A percentile compares a stretch with the other conserved stretches of the same genome.
Evolutionary conservation across 1,140 invertebrate species (phyloP).

Genomic region (Oryctes rhinoceros): DNA sequence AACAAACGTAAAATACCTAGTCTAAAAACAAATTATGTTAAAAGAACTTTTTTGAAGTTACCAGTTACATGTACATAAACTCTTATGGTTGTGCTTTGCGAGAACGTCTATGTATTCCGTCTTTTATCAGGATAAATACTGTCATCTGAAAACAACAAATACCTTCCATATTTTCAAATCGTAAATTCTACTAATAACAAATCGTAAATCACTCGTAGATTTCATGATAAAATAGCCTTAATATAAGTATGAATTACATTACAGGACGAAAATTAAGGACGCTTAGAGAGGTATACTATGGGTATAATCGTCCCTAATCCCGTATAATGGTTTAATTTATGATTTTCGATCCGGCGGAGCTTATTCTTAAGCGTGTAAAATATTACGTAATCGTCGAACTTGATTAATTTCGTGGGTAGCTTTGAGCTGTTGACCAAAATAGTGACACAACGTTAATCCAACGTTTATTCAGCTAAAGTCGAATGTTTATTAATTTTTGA

Average conservation of each 20-base stretch:
- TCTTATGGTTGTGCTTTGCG: not conserved
- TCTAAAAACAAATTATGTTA: not conserved
- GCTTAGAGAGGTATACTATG: not conserved
- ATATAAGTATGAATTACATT: not conserved
- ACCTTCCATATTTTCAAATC: not conserved
- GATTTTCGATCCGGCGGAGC: not conserved
- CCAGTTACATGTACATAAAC: not conserved
- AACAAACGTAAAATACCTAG: not conserved
- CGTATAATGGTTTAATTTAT: conserved; percentile 15
- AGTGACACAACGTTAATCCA: not conserved
- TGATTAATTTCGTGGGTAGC: not conserved
- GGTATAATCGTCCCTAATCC: not conserved
- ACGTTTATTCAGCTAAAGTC: not conserved
- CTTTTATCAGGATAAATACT: not conserved
- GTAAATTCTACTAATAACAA: conserved; percentile 3
- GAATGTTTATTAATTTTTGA: conserved; percentile 62
- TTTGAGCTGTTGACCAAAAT: conserved; percentile 13
- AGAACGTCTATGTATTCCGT: not conserved
- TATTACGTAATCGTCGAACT: not conserved
- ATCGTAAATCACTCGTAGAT: conserved; percentile 7
- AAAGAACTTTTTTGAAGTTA: not conserved
- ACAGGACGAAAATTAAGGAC: too few relatives aligned
- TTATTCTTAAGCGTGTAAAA: conserved; percentile 4
- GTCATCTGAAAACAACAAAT: not conserved
- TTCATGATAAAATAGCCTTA: not conserved